Base-by-base conservation (phyloP, 2,888 invertebrate genomes). In the Adelognathus sp. region DNA sequence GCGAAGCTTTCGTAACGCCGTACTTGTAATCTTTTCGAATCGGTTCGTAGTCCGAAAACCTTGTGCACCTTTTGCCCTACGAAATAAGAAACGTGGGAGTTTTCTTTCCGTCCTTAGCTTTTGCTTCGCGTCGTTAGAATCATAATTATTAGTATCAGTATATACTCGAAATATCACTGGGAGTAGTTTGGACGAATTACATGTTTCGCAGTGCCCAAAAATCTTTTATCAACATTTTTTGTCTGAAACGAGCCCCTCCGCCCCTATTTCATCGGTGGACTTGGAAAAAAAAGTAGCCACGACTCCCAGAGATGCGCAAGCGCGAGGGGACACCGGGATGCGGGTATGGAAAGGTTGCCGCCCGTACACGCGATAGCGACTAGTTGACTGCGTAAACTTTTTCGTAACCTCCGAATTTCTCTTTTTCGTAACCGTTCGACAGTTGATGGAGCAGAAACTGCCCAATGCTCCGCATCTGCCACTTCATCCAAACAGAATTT, bases 111-210 rank as follows among this genome's bases (percentile, higher is more conserved):
- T 46, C 31, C 24, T 41, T 24, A 9, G 7, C 41, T 31, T 67
- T 69, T 21, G 31, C 39, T 7, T 66, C 64, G 5, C 14, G 73
- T 71, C 60, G 7, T 70, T 69, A 14, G 44, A 63, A 63, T 73
- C 54, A 41, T 41, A 67, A 67, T 66, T 60, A 58, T 39, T 64
- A 69, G 24, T 24, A 16, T 67, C 39, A 36, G 74, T 71, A 70
- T 79, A 79, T 79, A 79, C 64, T 70, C 70, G 78, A 80, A 80
- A 80, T 80, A 80, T 80, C 80, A 80, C 80, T 75, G 80, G 80
- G 72, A 80, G 78, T 80, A 78, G 21, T 75, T 70, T 80, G 80
- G 80, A 80, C 80, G 80, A 80, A 80, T 80, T 60, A 71, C 70
- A 39, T 76, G 60, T 78, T 78, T 61, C 74, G 71, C 75, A 72